Evolutionary conservation across 2,113 vertebrate species (phyloP), one percentile per base, ranked within the genome.

Genomic region (Asarcornis scutulata): DNA sequence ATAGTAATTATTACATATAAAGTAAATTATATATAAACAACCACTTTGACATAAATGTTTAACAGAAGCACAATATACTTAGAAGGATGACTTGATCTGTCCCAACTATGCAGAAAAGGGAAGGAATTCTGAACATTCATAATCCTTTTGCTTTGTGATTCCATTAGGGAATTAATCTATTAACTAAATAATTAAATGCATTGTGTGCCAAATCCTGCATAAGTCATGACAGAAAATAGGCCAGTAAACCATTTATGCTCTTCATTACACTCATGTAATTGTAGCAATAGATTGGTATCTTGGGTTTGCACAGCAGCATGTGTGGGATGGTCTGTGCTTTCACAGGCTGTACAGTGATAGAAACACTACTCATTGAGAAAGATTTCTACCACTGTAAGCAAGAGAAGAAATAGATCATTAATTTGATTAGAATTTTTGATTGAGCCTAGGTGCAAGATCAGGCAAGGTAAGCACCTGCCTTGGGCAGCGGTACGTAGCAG

Each of bases 91-190:
- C 34, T 88, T 90, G 44, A 93, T 94, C 23, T 66, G 73, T 72
- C 83, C 84, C 0, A 0, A 92, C 73, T 59, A 87, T 69, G 66
- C 71, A 92, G 69, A 93, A 96, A 64, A 68, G 3, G 29, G 82
- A 93, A 87, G 82, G 5, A 58, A 82, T 91, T 69, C 80, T 89
- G 58, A 93, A 77, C 62, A 36, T 82, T 92, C 50, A 50, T 91
- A 93, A 96, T 87, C 58, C 31, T 88, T 74, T 59, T 40, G 27
- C 38, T 66, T 92, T 93, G 58, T 5, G 2, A 75, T 76, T 92
- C 58, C 77, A 85, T 87, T 87, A 84, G 50, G 62, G 66, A 93
- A 89, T 92, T 84, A 93, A 91, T 94, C 66, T 93, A 91, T 96
- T 93, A 92, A 25, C 48, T 90, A 89, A 91, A 95, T 87, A 93